Base-by-base conservation (phyloP, 1,140 invertebrate species). In the Zaprionus kolodkinae region DNA sequence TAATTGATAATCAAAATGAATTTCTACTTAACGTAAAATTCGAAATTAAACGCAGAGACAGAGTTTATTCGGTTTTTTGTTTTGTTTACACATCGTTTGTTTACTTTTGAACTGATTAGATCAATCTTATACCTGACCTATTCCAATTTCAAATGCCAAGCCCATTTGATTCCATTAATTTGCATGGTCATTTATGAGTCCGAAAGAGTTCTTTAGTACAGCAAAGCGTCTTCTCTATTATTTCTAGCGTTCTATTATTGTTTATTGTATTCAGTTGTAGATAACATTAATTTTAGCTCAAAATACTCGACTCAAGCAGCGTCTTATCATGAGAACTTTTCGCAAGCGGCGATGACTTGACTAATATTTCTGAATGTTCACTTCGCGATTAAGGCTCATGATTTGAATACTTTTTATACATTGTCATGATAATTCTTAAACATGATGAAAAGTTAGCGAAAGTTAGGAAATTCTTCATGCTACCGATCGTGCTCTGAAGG, bases 361-460 rank as follows among this genome's bases (percentile, higher is more conserved):
- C 45, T 17, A 9, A 6, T 45, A 15, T 15, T 6, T 1, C 17
- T 5, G 11, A 21, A 13, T n/a, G 40, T 43, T 2, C 6, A 15
- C 38, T 13, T 2, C 6, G n/a, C 13, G n/a, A 43, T 0, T 6
- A 9, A 6, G n/a, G 40, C 0, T 15, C n/a, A n/a, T 43, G n/a
- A 15, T n/a, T 3, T 7, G n/a, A 45, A 15, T 45, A 1, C 21
- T 21, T 3, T 9, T 45, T 45, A 45, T 15, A 15, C 40, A 17
- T 3, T 45, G 27, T 57, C 54, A 57, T 57, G 54, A 15, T 57
- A 35, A 66, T 17, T 5, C 12, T 6, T 27, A 66, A 45, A 45
- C 27, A 35, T 7, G n/a, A n/a, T 21, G 21, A 21, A 21, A 21
- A 21, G 21, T 21, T 21, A 21, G 2, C 21, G 21, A 21, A 1